A percentile compares a stretch with the other conserved stretches of the same genome.
These are phyloP conservation scores for Apamea sordens DNA, from an alignment of 2,888 invertebrate species.

Conservation along the genomic window DNA sequence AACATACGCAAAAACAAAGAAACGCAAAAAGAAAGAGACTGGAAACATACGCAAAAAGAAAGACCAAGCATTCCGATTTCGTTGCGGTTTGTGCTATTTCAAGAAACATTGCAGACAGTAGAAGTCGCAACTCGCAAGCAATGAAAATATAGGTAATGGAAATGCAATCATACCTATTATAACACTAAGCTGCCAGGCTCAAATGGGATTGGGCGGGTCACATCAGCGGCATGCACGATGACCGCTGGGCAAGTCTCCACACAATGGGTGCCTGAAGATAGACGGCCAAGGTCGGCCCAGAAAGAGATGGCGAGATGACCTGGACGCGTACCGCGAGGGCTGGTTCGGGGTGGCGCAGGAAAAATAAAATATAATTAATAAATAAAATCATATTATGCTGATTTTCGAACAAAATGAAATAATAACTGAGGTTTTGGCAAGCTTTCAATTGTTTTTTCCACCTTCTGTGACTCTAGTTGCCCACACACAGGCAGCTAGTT, in stretches of 20 bases:
- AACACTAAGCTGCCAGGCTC: no score
- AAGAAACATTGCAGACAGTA: slow-evolving; percentile 17
- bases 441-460: slow-evolving; percentile 7
- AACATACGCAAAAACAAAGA: slow-evolving; percentile 6
- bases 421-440: slow-evolving; percentile 14
- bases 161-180: background rate
- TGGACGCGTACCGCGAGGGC: no score
- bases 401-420: slow-evolving; percentile 22
- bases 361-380: no score
- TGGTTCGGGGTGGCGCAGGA: no score
- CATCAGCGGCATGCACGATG: no score
- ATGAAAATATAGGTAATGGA: background rate
- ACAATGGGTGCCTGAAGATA: no score
- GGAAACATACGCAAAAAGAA: slow-evolving; percentile 13
- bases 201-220: no score
- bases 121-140: background rate
- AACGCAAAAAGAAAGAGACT: slow-evolving; percentile 11
- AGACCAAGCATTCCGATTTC: background rate
- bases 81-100: slow-evolving; percentile 22
- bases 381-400: no score
- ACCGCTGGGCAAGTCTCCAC: no score
- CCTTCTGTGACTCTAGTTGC: background rate
- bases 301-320: no score
- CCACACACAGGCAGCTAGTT: background rate
- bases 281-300: no score